A percentile compares a stretch with the other conserved stretches of the same genome.
Conservation (phyloP, 2,113 vertebrate species). For the Lepisosteus osseus region DNA sequence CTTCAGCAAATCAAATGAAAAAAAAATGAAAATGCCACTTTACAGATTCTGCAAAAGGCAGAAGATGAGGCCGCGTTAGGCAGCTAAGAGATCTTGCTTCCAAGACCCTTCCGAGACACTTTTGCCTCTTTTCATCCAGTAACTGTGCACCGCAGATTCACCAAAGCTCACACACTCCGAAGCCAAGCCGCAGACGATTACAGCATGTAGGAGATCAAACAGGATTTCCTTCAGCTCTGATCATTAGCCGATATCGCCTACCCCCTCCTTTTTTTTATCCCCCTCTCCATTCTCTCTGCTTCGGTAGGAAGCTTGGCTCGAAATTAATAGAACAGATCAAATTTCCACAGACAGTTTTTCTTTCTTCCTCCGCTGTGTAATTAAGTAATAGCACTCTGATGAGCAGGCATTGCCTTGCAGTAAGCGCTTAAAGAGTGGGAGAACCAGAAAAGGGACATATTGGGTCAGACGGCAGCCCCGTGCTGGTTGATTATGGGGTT, state of each 20-base stretch:
- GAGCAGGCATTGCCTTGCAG: neutral
- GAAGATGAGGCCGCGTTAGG: neutral
- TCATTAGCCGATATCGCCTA: constrained; percentile 16
- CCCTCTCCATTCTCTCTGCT: neutral
- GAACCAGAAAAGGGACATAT: no score
- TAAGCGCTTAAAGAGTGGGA: neutral
- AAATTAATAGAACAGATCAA: constrained; percentile 16
- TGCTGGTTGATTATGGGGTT: no score
- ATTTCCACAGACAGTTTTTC: neutral
- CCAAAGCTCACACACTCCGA: neutral
- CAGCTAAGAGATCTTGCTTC: neutral
- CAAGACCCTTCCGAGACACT: neutral
- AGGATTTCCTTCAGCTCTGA: constrained; percentile 5
- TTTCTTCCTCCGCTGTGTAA: neutral
- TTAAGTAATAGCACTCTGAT: neutral
- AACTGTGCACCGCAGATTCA: no score
- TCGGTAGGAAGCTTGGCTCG: constrained; percentile 5
- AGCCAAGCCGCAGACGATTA: neutral
- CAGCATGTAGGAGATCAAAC: constrained; percentile 14
- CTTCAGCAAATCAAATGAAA: neutral
- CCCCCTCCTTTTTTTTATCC: neutral
- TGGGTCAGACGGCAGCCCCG: no score
- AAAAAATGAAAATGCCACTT: neutral
- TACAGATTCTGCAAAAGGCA: neutral
- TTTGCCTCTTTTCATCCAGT: no score